Conservation (phyloP, 2,888 invertebrate species). For the Dryobotodes eremita region DNA sequence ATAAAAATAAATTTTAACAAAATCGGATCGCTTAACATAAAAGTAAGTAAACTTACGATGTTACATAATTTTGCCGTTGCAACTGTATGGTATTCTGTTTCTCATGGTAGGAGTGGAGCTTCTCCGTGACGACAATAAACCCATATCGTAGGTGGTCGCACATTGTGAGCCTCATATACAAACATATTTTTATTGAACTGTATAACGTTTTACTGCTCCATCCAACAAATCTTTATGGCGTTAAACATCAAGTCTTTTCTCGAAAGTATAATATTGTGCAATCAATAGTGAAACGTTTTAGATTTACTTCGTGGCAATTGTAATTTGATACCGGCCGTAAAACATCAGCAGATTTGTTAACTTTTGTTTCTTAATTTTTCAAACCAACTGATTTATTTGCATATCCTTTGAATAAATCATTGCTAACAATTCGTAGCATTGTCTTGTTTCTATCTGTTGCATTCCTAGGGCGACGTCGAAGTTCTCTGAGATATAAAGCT, state of each 20-base stretch:
- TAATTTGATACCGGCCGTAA: constrained; percentile 63
- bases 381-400: constrained; percentile 20
- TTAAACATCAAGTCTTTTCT: constrained; percentile 75
- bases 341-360: constrained; percentile 52
- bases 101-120: constrained; percentile 74
- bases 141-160: constrained; percentile 82
- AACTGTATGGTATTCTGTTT: constrained; percentile 72
- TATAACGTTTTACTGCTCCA: constrained; percentile 84
- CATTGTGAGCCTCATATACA: constrained; percentile 81
- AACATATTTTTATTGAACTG: constrained; percentile 85
- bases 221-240: constrained; percentile 80
- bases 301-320: constrained; percentile 71
- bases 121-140: constrained; percentile 80
- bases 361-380: constrained; percentile 60
- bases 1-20: constrained; percentile 47
- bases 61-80: constrained; percentile 56
- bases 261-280: constrained; percentile 73
- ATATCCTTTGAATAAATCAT: constrained; percentile 36
- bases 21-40: constrained; percentile 37
- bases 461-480: constrained; percentile 59
- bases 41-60: constrained; percentile 48
- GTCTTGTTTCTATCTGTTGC: constrained; percentile 51
- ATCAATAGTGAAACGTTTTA: constrained; percentile 73
- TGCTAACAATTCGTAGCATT: constrained; percentile 35
- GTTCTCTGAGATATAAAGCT: constrained; percentile 59